Base-by-base conservation (phyloP, 2,797 vertebrate genomes). In the Gymnothorax javanicus region DNA sequence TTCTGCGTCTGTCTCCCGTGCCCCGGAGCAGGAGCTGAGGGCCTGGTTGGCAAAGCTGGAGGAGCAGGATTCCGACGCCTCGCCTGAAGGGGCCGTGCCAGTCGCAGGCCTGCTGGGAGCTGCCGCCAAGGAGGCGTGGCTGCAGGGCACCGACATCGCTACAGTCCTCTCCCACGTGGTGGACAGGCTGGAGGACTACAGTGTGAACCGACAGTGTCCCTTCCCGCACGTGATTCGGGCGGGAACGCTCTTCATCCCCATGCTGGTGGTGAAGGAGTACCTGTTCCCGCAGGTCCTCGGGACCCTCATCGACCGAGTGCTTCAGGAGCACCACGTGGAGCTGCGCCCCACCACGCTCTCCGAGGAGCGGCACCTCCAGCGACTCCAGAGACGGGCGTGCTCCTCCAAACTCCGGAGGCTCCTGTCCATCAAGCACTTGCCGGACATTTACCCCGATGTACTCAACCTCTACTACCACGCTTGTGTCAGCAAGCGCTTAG, bases 301-400 rank as follows among this genome's bases (percentile, higher is more conserved):
- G 0, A 67, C 90, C 1, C 96, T 95, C 0, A 95, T 99, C 1
- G 98, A 99, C 94, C 97, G 97, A 12, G 97, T 99, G 20, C 94
- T 99, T 86, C 99, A 99, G 93, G 96, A 98, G 88, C 97, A 98
- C 92, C 97, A 95, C 7, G 97, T 99, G 84, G 97, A 97, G 91
- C 95, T 99, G 79, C 96, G 98, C 0, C 99, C 99, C 73, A 97
- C 99, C 52, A 99, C 99, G 0, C 96, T 99, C 1, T 97, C 99
- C 0, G 99, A 99, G 92, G 99, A 99, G 94, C 97, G 96, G 89
- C 96, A 96, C 23, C 93, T 99, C 81, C 95, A 97, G 89, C 97
- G 97, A 43, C 93, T 97, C 0, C 95, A 98, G 77, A 96, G 97
- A 23, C 96, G 96, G 1, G 94, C 96, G 88, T 98, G 97, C 84